phyloP scores from a whole-genome alignment of 2,113 vertebrate genomes.

The Myanophis thanlyinensis region DNA sequence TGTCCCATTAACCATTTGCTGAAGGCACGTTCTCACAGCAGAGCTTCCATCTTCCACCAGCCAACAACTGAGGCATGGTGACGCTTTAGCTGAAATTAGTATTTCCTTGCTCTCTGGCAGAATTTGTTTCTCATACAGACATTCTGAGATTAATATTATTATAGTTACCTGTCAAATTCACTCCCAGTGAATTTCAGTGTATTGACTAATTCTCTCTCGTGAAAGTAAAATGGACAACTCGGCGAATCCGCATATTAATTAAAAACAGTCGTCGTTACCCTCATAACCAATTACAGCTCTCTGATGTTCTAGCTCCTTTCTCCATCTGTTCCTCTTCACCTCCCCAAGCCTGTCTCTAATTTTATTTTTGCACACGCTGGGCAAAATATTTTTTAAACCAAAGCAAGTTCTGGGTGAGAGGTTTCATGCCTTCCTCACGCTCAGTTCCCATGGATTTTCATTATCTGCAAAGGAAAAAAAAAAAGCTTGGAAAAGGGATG shows the following conservation, averaged over 20 bases:
- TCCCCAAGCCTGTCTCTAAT: background rate
- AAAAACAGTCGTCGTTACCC: background rate
- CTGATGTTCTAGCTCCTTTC: constrained; percentile 7
- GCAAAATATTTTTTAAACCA: background rate
- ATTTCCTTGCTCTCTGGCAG: background rate
- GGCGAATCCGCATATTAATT: background rate
- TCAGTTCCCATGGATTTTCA: background rate
- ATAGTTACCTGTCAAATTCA: background rate
- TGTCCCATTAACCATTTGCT: background rate
- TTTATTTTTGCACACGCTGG: background rate
- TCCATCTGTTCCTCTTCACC: background rate
- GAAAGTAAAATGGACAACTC: background rate
- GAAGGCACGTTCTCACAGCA: background rate
- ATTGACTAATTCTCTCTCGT: background rate
- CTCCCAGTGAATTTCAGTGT: background rate
- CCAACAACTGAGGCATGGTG: background rate
- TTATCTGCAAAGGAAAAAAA: background rate
- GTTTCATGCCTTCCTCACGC: background rate
- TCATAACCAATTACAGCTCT: background rate
- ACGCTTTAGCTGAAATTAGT: background rate
- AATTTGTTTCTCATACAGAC: background rate
- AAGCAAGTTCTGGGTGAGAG: background rate
- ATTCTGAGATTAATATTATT: background rate
- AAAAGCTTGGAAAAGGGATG: background rate
- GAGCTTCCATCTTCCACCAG: background rate